A percentile compares a stretch with the other conserved stretches of the same genome.
phyloP scores from a whole-genome alignment of 2,797 vertebrate species.

The Pyrocephalus nanus region DNA sequence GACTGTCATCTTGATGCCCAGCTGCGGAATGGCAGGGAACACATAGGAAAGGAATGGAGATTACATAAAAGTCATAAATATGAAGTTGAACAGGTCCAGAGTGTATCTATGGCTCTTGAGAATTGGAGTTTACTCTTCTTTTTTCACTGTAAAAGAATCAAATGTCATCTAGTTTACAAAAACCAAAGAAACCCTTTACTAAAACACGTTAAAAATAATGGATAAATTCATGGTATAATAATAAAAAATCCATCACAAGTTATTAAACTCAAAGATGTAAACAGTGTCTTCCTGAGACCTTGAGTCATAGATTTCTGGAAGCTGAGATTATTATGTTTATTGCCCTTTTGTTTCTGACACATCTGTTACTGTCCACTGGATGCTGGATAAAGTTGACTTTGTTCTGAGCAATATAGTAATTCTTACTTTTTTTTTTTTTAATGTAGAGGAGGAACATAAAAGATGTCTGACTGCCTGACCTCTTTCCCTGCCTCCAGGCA shows the following conservation, averaged over 20 bases:
- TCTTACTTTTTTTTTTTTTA: not conserved
- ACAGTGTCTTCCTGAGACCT: not conserved
- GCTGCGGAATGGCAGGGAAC: not conserved
- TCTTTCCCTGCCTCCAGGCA: not conserved
- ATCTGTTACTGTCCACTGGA: not conserved
- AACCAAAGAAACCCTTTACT: not conserved
- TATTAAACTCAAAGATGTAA: constrained; percentile 12
- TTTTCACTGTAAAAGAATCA: not conserved
- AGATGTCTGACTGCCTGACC: not conserved
- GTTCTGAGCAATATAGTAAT: not conserved
- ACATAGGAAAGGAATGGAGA: not conserved
- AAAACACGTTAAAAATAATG: not conserved
- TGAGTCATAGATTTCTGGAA: not conserved
- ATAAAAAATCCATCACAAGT: not conserved
- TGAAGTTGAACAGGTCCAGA: not conserved
- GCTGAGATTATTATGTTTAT: not conserved
- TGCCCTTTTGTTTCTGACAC: constrained; percentile 11
- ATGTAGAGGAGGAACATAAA: not conserved
- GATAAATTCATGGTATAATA: not conserved
- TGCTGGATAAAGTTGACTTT: not conserved
- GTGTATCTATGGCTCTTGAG: not conserved
- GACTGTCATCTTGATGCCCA: not conserved
- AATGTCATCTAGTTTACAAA: not conserved
- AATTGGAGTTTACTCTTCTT: not conserved
- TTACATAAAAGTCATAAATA: not conserved